phyloP scores from a whole-genome alignment of 2,113 vertebrate species.

The Notothenia coriiceps region DNA sequence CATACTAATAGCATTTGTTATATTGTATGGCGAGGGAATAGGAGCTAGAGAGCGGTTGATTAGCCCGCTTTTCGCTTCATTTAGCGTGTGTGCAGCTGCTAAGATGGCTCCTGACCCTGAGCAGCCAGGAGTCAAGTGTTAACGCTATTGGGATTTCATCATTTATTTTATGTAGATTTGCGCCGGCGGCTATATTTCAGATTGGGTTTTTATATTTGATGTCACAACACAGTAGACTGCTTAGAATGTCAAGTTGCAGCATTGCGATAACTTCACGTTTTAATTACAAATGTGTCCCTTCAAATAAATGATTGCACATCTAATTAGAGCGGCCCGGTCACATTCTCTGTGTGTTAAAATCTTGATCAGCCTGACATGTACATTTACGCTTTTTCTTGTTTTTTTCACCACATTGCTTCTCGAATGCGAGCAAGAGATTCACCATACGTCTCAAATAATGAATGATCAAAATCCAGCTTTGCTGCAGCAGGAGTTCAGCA shows the following conservation, averaged over 20 bases:
- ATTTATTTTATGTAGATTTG: constrained; percentile 31
- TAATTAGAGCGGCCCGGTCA: not conserved
- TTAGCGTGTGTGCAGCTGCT: constrained; percentile 41
- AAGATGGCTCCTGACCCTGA: constrained; percentile 19
- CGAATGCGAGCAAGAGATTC: constrained; percentile 5
- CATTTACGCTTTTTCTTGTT: constrained; percentile 1
- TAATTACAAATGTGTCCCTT: not conserved
- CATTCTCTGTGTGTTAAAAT: not conserved
- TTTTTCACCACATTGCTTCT: constrained; percentile 8
- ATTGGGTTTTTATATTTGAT: not conserved
- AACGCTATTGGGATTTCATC: constrained; percentile 2
- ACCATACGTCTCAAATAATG: not conserved
- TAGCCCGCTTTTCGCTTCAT: constrained; percentile 12
- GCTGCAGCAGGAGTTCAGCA: constrained; percentile 35
- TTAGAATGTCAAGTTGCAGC: not conserved
- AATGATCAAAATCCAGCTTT: constrained; percentile 23
- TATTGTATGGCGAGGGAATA: constrained; percentile 2
- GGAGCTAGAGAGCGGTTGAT: constrained; percentile 27
- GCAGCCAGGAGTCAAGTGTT: constrained; percentile 35
- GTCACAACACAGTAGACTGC: not conserved
- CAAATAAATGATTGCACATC: not conserved
- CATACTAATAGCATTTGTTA: constrained; percentile 35
- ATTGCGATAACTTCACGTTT: not conserved
- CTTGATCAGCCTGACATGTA: constrained; percentile 3
- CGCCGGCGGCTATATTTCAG: not conserved